Conservation (phyloP, 2,797 vertebrate species). For the Eurystomus glaucurus region DNA sequence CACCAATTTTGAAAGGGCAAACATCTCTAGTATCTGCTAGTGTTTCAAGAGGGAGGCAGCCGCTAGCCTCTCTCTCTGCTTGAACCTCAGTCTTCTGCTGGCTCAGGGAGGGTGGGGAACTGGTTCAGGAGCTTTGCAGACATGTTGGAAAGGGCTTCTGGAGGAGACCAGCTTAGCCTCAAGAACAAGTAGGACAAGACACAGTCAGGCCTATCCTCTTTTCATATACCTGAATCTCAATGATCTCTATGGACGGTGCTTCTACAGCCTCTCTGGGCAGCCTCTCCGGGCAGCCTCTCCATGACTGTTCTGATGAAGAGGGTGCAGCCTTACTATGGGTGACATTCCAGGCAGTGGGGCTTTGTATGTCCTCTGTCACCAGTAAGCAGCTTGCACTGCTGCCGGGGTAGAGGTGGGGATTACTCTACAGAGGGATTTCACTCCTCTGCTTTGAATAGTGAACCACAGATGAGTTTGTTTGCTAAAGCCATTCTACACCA, state of each 20-base stretch:
- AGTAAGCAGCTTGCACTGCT: rapidly evolving
- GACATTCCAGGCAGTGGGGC: rapidly evolving
- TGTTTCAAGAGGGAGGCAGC: neutral
- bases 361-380: neutral
- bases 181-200: neutral
- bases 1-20: neutral
- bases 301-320: neutral
- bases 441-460: neutral
- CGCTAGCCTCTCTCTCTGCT: neutral
- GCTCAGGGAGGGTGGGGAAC: neutral
- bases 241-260: rapidly evolving
- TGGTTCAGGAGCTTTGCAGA: neutral
- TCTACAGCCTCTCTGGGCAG: neutral
- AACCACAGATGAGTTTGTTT: neutral
- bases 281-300: neutral
- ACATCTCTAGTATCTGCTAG: neutral
- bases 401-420: neutral
- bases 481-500: neutral
- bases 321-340: rapidly evolving
- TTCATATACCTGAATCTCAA: neutral
- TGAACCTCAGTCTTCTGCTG: neutral
- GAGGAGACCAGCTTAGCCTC: neutral
- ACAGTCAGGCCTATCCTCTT: rapidly evolving
- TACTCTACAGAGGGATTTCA: neutral
- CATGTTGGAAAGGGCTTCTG: neutral